Evolutionary conservation across 2,797 vertebrate species (phyloP).

Genomic region (Hemibagrus guttatus): DNA sequence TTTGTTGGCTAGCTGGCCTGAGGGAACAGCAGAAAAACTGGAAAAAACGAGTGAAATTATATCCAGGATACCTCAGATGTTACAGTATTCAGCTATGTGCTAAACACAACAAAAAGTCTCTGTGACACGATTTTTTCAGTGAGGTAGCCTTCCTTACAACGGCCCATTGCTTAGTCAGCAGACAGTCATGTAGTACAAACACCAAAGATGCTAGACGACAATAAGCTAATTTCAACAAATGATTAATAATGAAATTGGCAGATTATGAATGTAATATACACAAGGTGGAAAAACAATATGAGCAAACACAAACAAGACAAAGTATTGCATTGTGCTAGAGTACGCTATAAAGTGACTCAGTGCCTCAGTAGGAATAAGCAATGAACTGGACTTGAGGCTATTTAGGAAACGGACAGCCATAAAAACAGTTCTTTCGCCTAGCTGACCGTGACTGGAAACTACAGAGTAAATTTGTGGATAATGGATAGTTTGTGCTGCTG

Average conservation of each 20-base stretch:
- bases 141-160: not conserved
- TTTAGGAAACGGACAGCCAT: constrained; percentile 7
- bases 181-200: not conserved
- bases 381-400: constrained; percentile 17
- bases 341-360: constrained; percentile 1
- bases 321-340: not conserved
- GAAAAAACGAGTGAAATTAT: no score
- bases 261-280: constrained; percentile 3
- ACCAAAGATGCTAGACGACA: not conserved
- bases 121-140: not conserved
- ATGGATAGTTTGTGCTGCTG: constrained; percentile 24
- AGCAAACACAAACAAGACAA: not conserved
- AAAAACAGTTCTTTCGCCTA: constrained; percentile 18
- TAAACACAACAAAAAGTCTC: not conserved
- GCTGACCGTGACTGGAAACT: constrained; percentile 15
- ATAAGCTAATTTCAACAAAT: not conserved
- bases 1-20: not conserved
- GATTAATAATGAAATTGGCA: not conserved
- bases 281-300: not conserved
- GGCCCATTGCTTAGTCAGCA: not conserved
- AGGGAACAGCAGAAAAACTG: not conserved
- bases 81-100: not conserved
- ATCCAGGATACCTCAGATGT: not conserved
- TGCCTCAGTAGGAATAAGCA: not conserved
- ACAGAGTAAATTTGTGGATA: constrained; percentile 17